A percentile compares a stretch with the other conserved stretches of the same genome.
phyloP scores from a whole-genome alignment of 1,140 invertebrate species.

The Nebria ingens region DNA sequence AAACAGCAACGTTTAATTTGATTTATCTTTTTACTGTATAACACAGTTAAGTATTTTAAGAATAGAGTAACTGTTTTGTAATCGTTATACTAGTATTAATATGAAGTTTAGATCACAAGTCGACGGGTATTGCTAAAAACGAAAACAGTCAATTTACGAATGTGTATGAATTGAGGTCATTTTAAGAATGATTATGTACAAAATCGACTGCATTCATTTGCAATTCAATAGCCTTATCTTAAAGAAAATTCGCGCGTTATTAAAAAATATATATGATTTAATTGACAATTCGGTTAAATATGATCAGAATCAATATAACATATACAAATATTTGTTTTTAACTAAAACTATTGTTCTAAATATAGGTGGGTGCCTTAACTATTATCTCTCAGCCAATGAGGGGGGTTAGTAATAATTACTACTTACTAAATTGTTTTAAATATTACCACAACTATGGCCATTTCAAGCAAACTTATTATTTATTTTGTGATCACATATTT shows the following conservation, averaged over 20 bases:
- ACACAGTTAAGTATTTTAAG: no score
- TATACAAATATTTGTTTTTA: neutral
- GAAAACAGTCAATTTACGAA: neutral
- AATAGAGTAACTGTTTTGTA: no score
- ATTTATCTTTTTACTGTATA: no score
- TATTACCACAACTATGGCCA: neutral
- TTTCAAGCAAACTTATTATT: neutral
- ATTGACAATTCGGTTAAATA: neutral
- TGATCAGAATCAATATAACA: neutral
- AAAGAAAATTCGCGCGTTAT: neutral
- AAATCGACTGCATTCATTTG: neutral
- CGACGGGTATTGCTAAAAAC: neutral
- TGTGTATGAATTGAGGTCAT: neutral
- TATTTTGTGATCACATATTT: neutral
- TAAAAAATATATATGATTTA: constrained; percentile 7
- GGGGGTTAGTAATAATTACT: neutral
- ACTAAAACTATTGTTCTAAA: neutral
- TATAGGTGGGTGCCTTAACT: neutral
- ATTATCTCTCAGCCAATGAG: constrained; percentile 1
- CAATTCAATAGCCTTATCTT: neutral
- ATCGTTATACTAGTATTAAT: no score
- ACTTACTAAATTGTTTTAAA: neutral
- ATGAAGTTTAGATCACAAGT: no score
- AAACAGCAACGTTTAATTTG: no score
- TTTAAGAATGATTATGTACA: neutral